These are phyloP conservation scores for Aricia agestis DNA, from an alignment of 1,140 invertebrate species.

Conservation along the genomic window DNA sequence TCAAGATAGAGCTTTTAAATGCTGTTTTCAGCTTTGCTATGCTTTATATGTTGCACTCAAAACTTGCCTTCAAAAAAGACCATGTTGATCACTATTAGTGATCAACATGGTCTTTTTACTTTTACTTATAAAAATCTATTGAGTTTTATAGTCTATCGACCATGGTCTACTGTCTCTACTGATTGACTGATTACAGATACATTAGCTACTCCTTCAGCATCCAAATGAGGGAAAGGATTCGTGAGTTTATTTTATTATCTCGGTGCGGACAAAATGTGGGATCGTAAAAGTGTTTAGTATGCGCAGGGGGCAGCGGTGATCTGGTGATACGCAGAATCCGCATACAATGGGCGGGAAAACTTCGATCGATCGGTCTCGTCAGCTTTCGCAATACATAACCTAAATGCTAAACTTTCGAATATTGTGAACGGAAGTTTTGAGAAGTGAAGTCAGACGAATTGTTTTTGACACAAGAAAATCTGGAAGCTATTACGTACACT, in stretches of 20 bases:
- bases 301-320: slow-evolving; percentile 37
- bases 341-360: slow-evolving; percentile 59
- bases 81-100: no score
- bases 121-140: no score
- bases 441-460: not conserved
- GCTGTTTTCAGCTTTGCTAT: no score
- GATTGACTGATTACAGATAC: not conserved
- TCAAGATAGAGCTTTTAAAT: no score
- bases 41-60: no score
- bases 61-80: not conserved
- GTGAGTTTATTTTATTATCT: slow-evolving; percentile 5
- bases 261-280: not conserved
- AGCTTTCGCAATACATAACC: not conserved
- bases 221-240: not conserved
- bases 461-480: no score
- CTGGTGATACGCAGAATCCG: slow-evolving; percentile 67
- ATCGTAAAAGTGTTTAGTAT: slow-evolving; percentile 32
- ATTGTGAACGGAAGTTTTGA: not conserved
- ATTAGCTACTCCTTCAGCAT: not conserved
- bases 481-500: no score
- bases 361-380: slow-evolving; percentile 28
- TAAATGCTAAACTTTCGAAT: not conserved
- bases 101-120: no score
- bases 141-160: no score
- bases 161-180: not conserved